These are phyloP conservation scores for Drosophila dunni DNA, from an alignment of 1,140 invertebrate species.

Conservation along the genomic window DNA sequence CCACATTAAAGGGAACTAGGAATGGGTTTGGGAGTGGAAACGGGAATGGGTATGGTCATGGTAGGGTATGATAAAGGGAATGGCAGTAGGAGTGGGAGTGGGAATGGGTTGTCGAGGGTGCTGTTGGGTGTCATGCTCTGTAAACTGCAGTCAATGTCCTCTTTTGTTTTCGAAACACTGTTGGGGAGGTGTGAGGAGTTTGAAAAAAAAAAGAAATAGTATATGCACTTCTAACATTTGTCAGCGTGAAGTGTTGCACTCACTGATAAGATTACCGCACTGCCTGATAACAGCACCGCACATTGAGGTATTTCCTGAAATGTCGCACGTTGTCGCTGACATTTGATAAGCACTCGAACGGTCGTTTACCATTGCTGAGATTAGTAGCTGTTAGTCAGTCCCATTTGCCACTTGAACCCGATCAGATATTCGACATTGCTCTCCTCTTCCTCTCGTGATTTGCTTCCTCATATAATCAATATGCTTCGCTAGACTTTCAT, in stretches of 20 bases:
- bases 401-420: slow-evolving; percentile 35
- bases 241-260: slow-evolving; percentile 60
- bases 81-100: not conserved
- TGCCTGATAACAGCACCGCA: slow-evolving; percentile 42
- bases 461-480: not conserved
- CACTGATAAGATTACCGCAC: slow-evolving; percentile 61
- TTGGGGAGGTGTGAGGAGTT: not conserved
- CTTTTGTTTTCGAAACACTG: slow-evolving; percentile 61
- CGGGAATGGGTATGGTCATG: not conserved
- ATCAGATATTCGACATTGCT: not conserved
- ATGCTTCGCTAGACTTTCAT: slow-evolving; percentile 14
- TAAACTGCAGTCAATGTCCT: slow-evolving; percentile 77
- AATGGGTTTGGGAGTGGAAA: not conserved
- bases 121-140: slow-evolving; percentile 50
- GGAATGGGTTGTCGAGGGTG: not conserved
- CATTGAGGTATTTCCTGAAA: slow-evolving; percentile 61
- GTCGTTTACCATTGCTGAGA: slow-evolving; percentile 46
- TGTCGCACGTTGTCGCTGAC: slow-evolving; percentile 34
- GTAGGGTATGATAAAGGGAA: not conserved
- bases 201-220: too few species aligned
- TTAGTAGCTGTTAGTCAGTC: slow-evolving; percentile 15
- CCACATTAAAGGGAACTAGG: slow-evolving; percentile 26
- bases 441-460: slow-evolving; percentile 8
- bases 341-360: slow-evolving; percentile 50
- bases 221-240: slow-evolving; percentile 71